These are phyloP conservation scores for Rallus crepitans DNA, from an alignment of 2,797 vertebrate species.

Conservation along the genomic window DNA sequence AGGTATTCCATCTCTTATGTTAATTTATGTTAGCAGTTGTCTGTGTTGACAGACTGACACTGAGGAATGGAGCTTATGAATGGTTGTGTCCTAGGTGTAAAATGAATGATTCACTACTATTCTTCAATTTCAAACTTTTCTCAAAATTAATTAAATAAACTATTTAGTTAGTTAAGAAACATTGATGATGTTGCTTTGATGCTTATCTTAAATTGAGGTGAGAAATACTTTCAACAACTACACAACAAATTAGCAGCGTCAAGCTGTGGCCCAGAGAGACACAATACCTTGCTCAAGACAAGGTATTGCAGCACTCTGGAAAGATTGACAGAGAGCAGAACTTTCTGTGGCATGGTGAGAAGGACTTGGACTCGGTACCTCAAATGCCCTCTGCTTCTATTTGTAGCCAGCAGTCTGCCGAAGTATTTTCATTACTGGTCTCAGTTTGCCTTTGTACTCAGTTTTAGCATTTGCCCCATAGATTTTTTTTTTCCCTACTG, in stretches of 20 bases:
- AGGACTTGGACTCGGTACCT: background rate
- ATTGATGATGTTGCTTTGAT: background rate
- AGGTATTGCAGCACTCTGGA: background rate
- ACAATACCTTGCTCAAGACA: background rate
- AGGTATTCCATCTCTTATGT: background rate
- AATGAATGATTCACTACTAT: background rate
- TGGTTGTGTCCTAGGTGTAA: background rate
- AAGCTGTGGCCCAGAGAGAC: background rate
- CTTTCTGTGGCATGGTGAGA: background rate
- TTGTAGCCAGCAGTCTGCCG: background rate
- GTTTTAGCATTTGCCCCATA: background rate
- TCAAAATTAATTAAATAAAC: background rate
- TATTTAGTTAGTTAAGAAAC: background rate
- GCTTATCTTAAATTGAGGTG: background rate
- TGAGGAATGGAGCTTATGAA: background rate
- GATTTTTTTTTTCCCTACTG: background rate
- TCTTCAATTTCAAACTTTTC: background rate
- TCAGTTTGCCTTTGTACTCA: background rate
- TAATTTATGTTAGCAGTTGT: background rate
- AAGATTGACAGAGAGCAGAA: background rate
- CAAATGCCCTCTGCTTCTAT: background rate
- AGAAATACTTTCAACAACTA: background rate
- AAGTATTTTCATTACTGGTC: background rate
- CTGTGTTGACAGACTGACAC: background rate
- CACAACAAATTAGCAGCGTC: background rate